Evolutionary conservation across 2,888 invertebrate genomes (phyloP), one percentile per base, ranked within the genome.

Genomic region (Andrena minutula): DNA sequence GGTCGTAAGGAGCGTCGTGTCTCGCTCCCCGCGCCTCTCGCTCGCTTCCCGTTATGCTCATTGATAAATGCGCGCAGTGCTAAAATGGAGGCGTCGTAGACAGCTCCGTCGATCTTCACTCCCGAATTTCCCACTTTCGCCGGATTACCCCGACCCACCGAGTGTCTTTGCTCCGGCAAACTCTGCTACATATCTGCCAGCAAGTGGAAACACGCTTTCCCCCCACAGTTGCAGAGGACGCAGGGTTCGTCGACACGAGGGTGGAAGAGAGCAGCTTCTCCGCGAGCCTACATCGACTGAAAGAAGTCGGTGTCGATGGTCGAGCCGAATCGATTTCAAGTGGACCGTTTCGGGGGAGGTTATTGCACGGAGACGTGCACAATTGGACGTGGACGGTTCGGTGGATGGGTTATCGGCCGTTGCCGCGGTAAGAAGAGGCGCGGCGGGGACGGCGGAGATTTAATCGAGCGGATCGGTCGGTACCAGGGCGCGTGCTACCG

Each of bases 401-500:
- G 10, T 16, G 75, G 16, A 20, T 8, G 30, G 65, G 4, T n/a
- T 23, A 56, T 26, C 61, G 28, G 26, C 8, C 20, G 51, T n/a
- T 35, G 68, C n/a, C 28, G 35, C 32, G 68, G 2, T 26, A 47
- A 74, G 56, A 26, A 35, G 47, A 32, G 58, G 47, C 26, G 23
- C 30, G 70, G 47, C 16, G 35, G 51, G 23, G 20, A 30, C 63
- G 56, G 51, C 69, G 68, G 75, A 70, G 81, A 83, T 73, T 82
- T 56, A 77, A 83, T 79, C 72, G 60, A 82, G 85, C 82, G 73
- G 73, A 82, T 86, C 75, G 79, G 60, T 83, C 74, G 82, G 77
- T 79, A 82, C 78, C 84, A 58, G 75, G 71, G 76, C 83, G 82
- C 89, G 84, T 89, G 86, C 87, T 86, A 81, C 74, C 70, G 83